phyloP scores from a whole-genome alignment of 2,113 vertebrate species.

The Arothron firmamentum region DNA sequence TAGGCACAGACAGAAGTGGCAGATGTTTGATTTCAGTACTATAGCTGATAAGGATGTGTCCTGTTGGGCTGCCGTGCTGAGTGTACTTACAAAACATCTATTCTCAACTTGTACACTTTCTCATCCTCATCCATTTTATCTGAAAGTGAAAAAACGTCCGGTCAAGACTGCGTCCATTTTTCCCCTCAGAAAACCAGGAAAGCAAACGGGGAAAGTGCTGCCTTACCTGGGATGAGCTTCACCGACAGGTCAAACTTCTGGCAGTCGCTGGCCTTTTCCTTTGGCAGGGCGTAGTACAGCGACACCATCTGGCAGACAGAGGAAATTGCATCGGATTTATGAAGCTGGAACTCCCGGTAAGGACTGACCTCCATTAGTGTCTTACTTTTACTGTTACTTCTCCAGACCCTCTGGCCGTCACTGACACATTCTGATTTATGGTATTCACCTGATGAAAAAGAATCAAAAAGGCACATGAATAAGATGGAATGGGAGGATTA shows the following conservation, averaged over 20 bases:
- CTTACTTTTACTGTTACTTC: conserved; percentile 75
- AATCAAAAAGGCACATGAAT: too few relatives aligned
- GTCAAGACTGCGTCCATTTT: background rate
- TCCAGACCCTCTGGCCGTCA: conserved; percentile 76
- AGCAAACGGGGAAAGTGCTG: background rate
- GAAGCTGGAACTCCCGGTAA: too few relatives aligned
- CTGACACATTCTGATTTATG: conserved; percentile 69
- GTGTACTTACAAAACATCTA: conserved; percentile 57
- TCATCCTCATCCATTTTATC: conserved; percentile 15
- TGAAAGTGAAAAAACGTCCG: background rate
- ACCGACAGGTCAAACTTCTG: conserved; percentile 76
- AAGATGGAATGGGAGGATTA: too few relatives aligned
- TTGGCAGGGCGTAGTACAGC: conserved; percentile 74
- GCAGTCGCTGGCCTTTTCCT: conserved; percentile 68
- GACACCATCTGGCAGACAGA: conserved; percentile 72
- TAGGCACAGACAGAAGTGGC: too few relatives aligned
- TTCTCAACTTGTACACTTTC: conserved; percentile 45
- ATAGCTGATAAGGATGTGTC: background rate
- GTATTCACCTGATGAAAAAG: conserved; percentile 37
- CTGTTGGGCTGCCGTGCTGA: background rate
- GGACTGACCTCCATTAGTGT: too few relatives aligned
- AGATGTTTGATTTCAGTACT: too few relatives aligned
- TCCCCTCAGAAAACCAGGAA: background rate
- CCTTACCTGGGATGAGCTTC: conserved; percentile 47
- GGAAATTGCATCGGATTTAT: background rate